Conservation (phyloP, 2,113 vertebrate genomes). For the Orycteropus afer region DNA sequence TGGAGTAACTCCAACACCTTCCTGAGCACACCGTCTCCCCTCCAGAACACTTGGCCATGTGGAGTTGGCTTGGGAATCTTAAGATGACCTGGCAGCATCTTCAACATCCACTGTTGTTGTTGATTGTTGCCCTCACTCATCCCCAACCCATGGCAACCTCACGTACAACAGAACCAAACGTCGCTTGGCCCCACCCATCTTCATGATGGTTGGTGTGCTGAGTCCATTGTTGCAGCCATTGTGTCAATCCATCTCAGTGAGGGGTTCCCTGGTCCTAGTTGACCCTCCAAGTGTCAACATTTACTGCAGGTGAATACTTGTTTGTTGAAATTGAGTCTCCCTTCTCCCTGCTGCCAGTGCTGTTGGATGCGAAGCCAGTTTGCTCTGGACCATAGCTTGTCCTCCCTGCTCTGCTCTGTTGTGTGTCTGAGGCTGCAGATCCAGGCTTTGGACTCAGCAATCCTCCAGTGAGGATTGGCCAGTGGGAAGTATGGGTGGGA, state of each 20-base stretch:
- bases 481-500: too few species aligned
- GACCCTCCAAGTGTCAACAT: not conserved
- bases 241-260: not conserved
- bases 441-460: not conserved
- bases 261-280: not conserved
- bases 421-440: not conserved
- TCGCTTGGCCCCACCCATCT: too few species aligned
- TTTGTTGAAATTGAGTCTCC: too few species aligned
- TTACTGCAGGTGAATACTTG: accelerated
- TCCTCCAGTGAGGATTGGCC: not conserved
- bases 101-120: accelerated
- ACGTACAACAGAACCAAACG: too few species aligned
- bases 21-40: accelerated
- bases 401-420: not conserved
- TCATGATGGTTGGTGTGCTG: not conserved
- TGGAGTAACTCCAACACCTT: not conserved
- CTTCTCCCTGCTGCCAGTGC: accelerated
- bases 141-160: too few species aligned
- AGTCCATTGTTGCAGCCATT: not conserved
- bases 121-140: too few species aligned
- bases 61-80: not conserved
- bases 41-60: accelerated
- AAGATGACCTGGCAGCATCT: not conserved
- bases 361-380: accelerated
- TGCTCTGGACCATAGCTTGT: accelerated